Evolutionary conservation across 2,113 vertebrate genomes (phyloP), one percentile per base, ranked within the genome.

Genomic region (Monopterus albus): DNA sequence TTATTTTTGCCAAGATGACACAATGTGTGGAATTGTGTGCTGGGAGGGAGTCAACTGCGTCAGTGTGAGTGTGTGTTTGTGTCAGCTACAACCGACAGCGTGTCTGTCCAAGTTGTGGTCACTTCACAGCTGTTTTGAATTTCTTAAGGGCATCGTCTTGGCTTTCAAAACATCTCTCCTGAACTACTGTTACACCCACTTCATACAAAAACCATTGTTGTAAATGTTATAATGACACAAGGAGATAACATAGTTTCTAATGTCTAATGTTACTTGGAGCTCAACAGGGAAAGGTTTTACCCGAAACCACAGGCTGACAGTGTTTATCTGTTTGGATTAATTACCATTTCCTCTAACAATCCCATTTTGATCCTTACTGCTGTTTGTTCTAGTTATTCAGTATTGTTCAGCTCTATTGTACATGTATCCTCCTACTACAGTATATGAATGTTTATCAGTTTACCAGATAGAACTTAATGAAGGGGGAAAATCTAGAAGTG

Each of bases 71-170:
- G n/a, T 67, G 17, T 36, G 42, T 40, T 28, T 31, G 11, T 53
- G n/a, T n/a, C n/a, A n/a, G n/a, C n/a, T n/a, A n/a, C n/a, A n/a
- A n/a, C n/a, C n/a, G n/a, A n/a, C n/a, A n/a, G n/a, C n/a, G n/a
- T n/a, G 9, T 58, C 52, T 8, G 57, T 55, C 61, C 45, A 55
- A 26, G 56, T 10, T 70, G 60, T 38, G 75, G 26, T 46, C 56
- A 38, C 20, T 35, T 40, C 25, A 21, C 70, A 67, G 67, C 66
- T 78, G 79, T n/a, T 81, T 70, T 35, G 2, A 25, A 62, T 75
- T 66, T 20, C 5, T 39, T 20, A 29, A 25, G 9, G 31, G 23
- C 4, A 53, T 46, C 33, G 56, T 61, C 55, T 75, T 21, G 21
- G 9, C 20, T 76, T 76, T 56, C 59, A 51, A 35, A 50, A 36